Base-by-base conservation (phyloP, 1,140 invertebrate genomes). In the Drosophila navojoa region DNA sequence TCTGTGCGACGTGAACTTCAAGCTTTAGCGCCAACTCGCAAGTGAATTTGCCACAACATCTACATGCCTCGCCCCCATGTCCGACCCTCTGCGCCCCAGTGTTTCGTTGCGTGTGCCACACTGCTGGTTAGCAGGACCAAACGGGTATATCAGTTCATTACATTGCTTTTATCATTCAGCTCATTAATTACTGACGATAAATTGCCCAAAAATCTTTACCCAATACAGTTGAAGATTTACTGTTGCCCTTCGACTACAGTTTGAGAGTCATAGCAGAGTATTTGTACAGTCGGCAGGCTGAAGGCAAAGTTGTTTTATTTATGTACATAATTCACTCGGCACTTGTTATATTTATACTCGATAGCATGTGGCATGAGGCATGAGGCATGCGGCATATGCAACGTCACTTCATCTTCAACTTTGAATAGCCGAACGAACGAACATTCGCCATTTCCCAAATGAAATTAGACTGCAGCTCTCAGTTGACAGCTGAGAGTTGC, bases 261-360 rank as follows among this genome's bases (percentile, higher is more conserved):
- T 19, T 22, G 6, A 47, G 45, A 22, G 45, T 22, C 47, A 49
- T 5, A 0, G 11, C 52, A 54, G 52, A 32, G 52, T 54, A 54
- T 54, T 54, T 29, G 4, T 3, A 38, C 10, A 19, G 52, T 54
- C 52, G 27, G 2, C 7, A 19, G 9, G 19, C 13, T 15, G 29
- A 1, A 53, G 27, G 27, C n/a, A 38, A 45, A 45, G 42, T 2
- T 47, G 57, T 72, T 77, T 81, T 86, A 86, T 87, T 71, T 86
- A 87, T 87, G 84, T 89, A 79, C 82, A 87, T 79, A 87, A 82
- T 87, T 87, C 79, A 78, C 60, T 86, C 87, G 84, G 84, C 82
- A 87, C 82, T 86, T 86, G 82, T 86, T 86, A 86, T 86, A 86
- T 86, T 86, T 86, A 86, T 87, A 87, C 82, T 71, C 60, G 55